Evolutionary conservation across 2,797 vertebrate species (phyloP), one percentile per base, ranked within the genome.

Genomic region (Furcifer pardalis): DNA sequence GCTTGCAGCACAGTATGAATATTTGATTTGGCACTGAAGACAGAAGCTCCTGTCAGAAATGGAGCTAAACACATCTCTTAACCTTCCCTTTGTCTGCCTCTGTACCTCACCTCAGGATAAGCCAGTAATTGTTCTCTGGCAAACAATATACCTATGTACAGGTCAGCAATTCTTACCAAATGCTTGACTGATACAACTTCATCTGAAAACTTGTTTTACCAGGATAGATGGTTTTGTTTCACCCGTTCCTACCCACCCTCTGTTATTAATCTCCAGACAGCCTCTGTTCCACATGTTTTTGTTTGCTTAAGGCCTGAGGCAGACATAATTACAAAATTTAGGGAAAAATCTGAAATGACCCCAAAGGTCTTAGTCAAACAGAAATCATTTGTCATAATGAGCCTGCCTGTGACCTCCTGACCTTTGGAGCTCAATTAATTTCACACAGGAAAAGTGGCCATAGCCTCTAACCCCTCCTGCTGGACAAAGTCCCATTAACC

Each of bases 371-470:
- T 89, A 84, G 89, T 94, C 89, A 94, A 94, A 94, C 90, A 93
- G 91, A 95, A 95, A 95, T 93, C 88, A 92, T 94, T 96, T 95
- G 91, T 94, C 93, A 91, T 95, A 96, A 94, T 90, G 92, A 96
- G 92, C 89, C 93, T 85, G 87, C 88, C 89, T 15, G 21, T 92
- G 91, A 94, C 89, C 90, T 90, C 46, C 79, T 94, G 92, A 95
- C 93, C 94, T 86, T 85, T 10, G 71, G 87, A 95, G 90, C 91
- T 93, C 92, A 95, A 94, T 94, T 96, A 94, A 94, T 94, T 96
- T 95, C 93, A 91, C n/a, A 30, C 86, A 90, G 94, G 91, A 93
- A 93, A 93, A 91, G 63, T 81, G 49, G 82, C 90, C 69, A 32
- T 87, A 90, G 89, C 88, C 90, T 87, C 85, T 91, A 89, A 92